Evolutionary conservation across 2,113 vertebrate species (phyloP).

Genomic region (Siniperca chuatsi): DNA sequence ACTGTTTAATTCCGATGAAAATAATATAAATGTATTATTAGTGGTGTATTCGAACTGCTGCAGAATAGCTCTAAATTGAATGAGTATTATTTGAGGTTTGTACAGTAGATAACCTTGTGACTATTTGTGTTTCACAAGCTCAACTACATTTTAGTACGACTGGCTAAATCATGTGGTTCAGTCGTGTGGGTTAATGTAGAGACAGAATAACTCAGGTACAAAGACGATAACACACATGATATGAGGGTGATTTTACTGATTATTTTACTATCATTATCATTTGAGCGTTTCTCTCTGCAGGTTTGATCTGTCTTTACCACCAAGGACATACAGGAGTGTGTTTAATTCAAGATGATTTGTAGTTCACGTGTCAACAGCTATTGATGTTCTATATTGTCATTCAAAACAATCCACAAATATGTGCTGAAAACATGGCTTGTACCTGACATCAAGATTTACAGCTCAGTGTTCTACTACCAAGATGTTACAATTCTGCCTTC

Average conservation of each 20-base stretch:
- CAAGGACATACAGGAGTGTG: no score
- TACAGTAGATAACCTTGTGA: neutral
- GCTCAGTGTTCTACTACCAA: neutral
- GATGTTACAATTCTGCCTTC: neutral
- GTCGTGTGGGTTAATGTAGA: neutral
- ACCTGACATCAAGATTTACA: neutral
- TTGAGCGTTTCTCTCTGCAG: neutral
- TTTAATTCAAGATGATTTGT: neutral
- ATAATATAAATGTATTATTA: neutral
- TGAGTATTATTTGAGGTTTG: neutral
- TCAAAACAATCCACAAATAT: neutral
- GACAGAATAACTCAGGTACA: neutral
- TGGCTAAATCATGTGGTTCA: neutral
- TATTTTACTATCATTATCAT: neutral
- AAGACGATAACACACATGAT: neutral
- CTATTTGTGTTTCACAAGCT: neutral
- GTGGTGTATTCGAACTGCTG: neutral
- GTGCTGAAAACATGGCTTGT: neutral
- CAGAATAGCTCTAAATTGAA: neutral
- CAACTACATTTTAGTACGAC: neutral
- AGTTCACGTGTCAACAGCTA: neutral
- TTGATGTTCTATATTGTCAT: neutral
- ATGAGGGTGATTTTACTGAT: neutral
- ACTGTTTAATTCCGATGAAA: slow-evolving; percentile 1
- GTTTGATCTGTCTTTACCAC: neutral